Evolutionary conservation across 2,113 vertebrate genomes (phyloP), one percentile per base, ranked within the genome.

Genomic region (Grus americana): DNA sequence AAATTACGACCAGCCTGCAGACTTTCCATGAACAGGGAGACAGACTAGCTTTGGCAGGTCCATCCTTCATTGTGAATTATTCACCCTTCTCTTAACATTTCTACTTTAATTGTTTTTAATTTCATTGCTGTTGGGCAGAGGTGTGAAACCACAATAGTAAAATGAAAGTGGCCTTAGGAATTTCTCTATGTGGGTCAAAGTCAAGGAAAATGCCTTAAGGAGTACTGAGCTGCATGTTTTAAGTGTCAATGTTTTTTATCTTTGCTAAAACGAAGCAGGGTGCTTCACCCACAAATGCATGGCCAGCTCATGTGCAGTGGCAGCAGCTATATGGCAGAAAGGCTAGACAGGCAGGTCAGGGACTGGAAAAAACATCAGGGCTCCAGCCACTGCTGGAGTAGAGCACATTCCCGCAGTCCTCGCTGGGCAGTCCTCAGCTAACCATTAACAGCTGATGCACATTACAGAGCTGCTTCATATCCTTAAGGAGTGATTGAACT

Each of bases 41-140:
- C 27, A 73, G 40, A 58, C 58, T 66, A 67, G 57, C 79, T 93
- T 92, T 92, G 75, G 40, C 72, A 94, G 70, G 36, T 90, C 59
- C 57, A 24, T 92, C 36, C 75, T 90, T 91, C 62, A 49, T 12
- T 50, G 65, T 72, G 83, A 96, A 95, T 95, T 96, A 87, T 91
- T 91, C 44, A 72, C 44, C 11, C 8, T 2, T 57, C 34, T 94
- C 57, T 80, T 76, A 81, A 68, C 32, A 44, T 75, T 91, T 85
- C 36, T 86, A 40, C 21, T 91, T 94, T 75, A 92, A 79, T 87
- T 87, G 36, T 26, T 94, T 93, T 93, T 89, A 70, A 89, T 93
- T 92, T 92, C 32, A 47, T 71, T 92, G 32, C 44, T 79, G 10
- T 68, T 82, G 80, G 66, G 29, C 55, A 72, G 74, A 87, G 66